Conservation (phyloP, 2,797 vertebrate species). For the Dromococcyx pavoninus region DNA sequence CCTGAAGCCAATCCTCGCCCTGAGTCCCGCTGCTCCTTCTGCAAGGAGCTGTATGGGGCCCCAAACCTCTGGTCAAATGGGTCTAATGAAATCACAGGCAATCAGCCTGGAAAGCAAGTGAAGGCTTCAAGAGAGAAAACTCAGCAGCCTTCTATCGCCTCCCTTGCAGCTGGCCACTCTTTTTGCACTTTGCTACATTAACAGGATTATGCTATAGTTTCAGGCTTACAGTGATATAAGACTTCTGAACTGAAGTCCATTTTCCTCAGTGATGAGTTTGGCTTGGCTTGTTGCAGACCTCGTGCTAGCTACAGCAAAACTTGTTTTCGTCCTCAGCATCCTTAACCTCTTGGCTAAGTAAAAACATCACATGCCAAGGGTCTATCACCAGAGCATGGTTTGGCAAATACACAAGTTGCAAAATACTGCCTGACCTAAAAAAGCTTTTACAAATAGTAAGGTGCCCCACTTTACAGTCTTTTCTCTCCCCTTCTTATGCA, state of each 20-base stretch:
- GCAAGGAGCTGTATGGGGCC: not conserved
- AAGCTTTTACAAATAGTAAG: not conserved
- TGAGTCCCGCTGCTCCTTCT: not conserved
- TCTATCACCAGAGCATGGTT: not conserved
- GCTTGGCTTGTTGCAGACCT: not conserved
- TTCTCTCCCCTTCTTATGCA: not conserved
- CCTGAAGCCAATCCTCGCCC: not conserved
- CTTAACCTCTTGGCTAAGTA: not conserved
- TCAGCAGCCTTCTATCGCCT: not conserved
- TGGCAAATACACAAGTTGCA: not conserved
- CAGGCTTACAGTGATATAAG: not conserved
- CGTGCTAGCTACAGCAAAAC: not conserved
- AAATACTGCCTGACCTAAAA: not conserved
- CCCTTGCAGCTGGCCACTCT: accelerated
- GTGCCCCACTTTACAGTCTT: not conserved
- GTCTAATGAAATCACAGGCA: not conserved
- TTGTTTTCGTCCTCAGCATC: conserved; percentile 14
- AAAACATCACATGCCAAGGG: not conserved
- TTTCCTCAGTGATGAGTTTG: not conserved
- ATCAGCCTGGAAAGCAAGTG: not conserved
- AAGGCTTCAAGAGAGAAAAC: not conserved
- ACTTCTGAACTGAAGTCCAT: not conserved
- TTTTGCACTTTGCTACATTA: not conserved
- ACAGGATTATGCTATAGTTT: not conserved
- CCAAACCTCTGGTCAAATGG: not conserved